Base-by-base conservation (phyloP, 2,113 vertebrate genomes). In the Argyrosomus japonicus region DNA sequence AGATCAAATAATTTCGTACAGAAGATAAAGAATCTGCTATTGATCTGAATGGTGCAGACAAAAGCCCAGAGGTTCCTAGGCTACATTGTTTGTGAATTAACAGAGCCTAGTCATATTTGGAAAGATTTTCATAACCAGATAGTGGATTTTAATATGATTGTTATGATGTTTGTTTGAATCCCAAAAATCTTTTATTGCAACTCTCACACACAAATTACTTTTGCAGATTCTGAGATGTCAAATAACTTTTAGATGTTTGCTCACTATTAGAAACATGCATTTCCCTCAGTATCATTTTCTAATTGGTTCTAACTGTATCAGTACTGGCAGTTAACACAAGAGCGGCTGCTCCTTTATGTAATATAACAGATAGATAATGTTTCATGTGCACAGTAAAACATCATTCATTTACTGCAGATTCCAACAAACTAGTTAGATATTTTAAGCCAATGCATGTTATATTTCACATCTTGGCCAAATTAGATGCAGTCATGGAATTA, bases 21-120 rank as follows among this genome's bases (percentile, higher is more conserved):
- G 7, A 57, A 57, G 19, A 36, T 70, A 36, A 60, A 63, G 25
- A 9, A 58, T n/a, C 27, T 61, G 12, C 12, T 78, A 65, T 75
- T 53, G 58, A 64, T 75, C 56, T 56, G 56, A 2, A 32, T 21
- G 8, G 19, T 0, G 2, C 18, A 67, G 29, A 62, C 12, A 48
- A 60, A 74, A 23, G 10, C 18, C 19, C 17, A 45, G 65, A 19
- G 13, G 1, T 25, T 61, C 3, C 8, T 15, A 1, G 1, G 3
- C 6, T 40, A 18, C 2, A 73, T 32, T 53, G 32, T 53, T 48
- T 74, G 14, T 74, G 14, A 64, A 64, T 76, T 21, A 1, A 73
- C 50, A 68, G 19, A 50, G 48, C 27, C 3, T 11, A n/a, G 27
- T 71, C 2, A n/a, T 0, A 43, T 63, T 57, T 29, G 14, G 27